Base-by-base conservation (phyloP, 1,140 invertebrate species). In the Zaprionus davidi region DNA sequence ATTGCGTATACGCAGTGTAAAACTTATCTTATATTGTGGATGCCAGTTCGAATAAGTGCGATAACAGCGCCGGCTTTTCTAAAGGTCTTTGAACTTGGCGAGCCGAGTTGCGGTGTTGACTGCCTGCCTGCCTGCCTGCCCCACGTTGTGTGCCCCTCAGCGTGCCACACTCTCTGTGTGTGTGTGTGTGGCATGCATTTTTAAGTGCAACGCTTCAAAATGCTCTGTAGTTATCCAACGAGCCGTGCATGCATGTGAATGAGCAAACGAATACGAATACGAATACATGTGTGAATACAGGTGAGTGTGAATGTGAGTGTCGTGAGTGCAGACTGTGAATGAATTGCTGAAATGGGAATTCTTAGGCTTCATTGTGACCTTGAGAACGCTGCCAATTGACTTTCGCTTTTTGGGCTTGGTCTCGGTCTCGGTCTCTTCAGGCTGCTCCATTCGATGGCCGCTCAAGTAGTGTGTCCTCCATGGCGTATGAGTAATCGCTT, bases 31-130 rank as follows among this genome's bases (percentile, higher is more conserved):
- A 11, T 7, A 17, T 17, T 15, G 13, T 24, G 20, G 20, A 41
- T n/a, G 12, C 2, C 24, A 28, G 38, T 69, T 63, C 49, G 9
- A 22, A 38, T 15, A 13, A 41, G 6, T 22, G 22, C 24, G 13
- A 9, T 71, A 77, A 77, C 83, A 86, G 62, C 55, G 70, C 83
- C 83, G 81, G 84, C 85, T 81, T 88, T 78, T 44, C 67, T 51
- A 31, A 31, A 78, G 83, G 84, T 87, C 83, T 87, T 84, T 87
- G 81, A 87, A 86, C 83, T 53, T 51, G 46, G 4, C 11, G 3
- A 17, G 46, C 20, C 46, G 46, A 51, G 4, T 51, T 4, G 17
- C 46, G 20, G 22, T 24, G 20, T 51, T 51, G 46, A 46, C 41
- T 17, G 15, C 4, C 38, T n/a, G 41, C 41, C 41, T 9, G 41